These are phyloP conservation scores for Natrix natrix DNA, from an alignment of 2,797 vertebrate species.

Conservation along the genomic window DNA sequence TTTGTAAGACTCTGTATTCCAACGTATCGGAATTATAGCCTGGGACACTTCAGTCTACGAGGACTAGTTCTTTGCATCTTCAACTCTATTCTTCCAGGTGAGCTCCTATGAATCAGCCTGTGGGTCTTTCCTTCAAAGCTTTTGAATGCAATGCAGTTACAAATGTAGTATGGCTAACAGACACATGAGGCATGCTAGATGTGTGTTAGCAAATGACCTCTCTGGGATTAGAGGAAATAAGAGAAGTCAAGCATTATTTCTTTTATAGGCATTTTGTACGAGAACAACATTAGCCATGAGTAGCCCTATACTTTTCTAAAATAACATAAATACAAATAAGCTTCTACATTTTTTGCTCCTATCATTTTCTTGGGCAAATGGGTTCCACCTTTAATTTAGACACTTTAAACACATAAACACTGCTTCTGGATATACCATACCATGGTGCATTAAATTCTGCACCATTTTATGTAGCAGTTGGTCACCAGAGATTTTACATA, in stretches of 20 bases:
- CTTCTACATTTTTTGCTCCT: not conserved
- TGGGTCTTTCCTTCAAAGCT: not conserved
- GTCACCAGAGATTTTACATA: not conserved
- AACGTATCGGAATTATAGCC: conserved; percentile 84
- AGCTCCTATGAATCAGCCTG: not conserved
- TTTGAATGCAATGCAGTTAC: not conserved
- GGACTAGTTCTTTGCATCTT: conserved; percentile 92
- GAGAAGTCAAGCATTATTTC: not conserved
- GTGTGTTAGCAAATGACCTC: not conserved
- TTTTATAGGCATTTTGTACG: not conserved
- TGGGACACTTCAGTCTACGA: conserved; percentile 86
- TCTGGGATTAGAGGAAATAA: not conserved
- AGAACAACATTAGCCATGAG: not conserved
- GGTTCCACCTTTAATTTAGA: not conserved
- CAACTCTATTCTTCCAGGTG: conserved; percentile 95
- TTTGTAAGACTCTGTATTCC: conserved; percentile 93
- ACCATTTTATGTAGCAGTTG: not conserved
- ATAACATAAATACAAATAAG: not conserved
- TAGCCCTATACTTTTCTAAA: not conserved
- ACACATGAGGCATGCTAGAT: not conserved
- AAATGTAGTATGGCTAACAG: not conserved
- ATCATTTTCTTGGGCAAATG: not conserved
- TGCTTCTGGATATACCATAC: not conserved
- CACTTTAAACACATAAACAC: not conserved
- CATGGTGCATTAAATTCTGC: not conserved